Evolutionary conservation across 2,797 vertebrate species (phyloP), one percentile per base, ranked within the genome.

Genomic region (Liparis tanakae): DNA sequence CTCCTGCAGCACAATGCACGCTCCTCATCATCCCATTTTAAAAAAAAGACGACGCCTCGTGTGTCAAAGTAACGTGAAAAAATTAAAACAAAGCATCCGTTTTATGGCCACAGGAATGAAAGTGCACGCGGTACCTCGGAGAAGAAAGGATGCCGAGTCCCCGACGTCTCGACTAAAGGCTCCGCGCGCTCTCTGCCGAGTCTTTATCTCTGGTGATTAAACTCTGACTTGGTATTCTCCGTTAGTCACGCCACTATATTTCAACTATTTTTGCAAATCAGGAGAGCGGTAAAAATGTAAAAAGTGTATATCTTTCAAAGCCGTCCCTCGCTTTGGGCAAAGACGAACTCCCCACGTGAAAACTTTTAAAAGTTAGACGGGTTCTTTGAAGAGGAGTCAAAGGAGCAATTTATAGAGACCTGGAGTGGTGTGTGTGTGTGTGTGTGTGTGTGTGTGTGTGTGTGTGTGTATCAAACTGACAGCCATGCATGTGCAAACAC

Each of bases 341-440:
- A 91, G 91, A 91, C 88, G 81, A 87, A 89, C 83, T 82, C 70
- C 58, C 65, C 67, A 88, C 82, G 88, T 84, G 83, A 82, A 91
- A 93, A 92, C 82, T 91, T 89, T 88, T 81, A 87, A 92, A 92
- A 91, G 90, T 92, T 85, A 87, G 79, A 87, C 85, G 79, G 80
- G 70, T 79, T 86, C 87, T 93, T 91, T 93, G 88, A 91, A 91
- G 85, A 86, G 85, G 80, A 91, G 92, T 93, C 93, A 92, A 93
- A 93, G 91, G 90, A 93, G 91, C 91, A 93, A 93, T 93, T 91
- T 93, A 89, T 92, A 93, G 90, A 89, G 88, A 93, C 91, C 93
- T 90, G 84, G 87, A 92, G 87, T 91, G 84, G 90, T 85, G 87
- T 88, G 88, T 83, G 84, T 17, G 80, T 84, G 84, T 88, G 56